A percentile compares a stretch with the other conserved stretches of the same genome.
phyloP scores from a whole-genome alignment of 2,797 vertebrate species.

The Spheniscus humboldti region DNA sequence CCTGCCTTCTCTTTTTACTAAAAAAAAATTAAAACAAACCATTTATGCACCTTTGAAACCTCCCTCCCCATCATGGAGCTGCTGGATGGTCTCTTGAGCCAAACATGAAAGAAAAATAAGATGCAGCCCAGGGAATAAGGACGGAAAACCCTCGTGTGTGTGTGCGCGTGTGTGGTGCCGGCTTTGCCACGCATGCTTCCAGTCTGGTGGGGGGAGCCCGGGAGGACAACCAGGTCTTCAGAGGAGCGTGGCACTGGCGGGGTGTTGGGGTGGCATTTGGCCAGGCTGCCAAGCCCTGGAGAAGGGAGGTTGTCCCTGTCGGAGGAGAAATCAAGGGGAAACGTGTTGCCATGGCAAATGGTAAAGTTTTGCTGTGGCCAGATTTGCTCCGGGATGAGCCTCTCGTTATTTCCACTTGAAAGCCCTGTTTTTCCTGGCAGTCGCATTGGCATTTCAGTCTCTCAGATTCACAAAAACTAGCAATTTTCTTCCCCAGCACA shows the following conservation, averaged over 20 bases:
- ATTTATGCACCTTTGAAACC: background rate
- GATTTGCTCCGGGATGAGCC: background rate
- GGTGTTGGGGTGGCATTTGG: background rate
- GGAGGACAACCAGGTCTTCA: background rate
- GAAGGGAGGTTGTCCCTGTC: background rate
- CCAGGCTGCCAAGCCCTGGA: background rate
- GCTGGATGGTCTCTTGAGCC: background rate
- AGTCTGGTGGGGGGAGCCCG: background rate
- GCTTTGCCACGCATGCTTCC: background rate
- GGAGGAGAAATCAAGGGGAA: background rate
- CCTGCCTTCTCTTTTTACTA: background rate
- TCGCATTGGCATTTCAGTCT: background rate
- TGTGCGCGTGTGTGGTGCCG: fast-evolving
- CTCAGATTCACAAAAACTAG: background rate
- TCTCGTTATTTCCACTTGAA: slow-evolving; percentile 11
- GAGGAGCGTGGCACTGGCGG: fast-evolving
- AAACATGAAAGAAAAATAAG: background rate
- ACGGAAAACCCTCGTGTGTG: background rate
- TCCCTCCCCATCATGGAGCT: background rate
- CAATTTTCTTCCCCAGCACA: background rate
- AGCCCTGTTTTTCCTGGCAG: slow-evolving; percentile 43
- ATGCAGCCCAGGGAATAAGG: background rate
- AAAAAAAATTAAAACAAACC: background rate
- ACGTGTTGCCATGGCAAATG: background rate
- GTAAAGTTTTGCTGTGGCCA: background rate